Evolutionary conservation across 1,140 invertebrate species (phyloP), one percentile per base, ranked within the genome.

Genomic region (Drosophila kanapiae): DNA sequence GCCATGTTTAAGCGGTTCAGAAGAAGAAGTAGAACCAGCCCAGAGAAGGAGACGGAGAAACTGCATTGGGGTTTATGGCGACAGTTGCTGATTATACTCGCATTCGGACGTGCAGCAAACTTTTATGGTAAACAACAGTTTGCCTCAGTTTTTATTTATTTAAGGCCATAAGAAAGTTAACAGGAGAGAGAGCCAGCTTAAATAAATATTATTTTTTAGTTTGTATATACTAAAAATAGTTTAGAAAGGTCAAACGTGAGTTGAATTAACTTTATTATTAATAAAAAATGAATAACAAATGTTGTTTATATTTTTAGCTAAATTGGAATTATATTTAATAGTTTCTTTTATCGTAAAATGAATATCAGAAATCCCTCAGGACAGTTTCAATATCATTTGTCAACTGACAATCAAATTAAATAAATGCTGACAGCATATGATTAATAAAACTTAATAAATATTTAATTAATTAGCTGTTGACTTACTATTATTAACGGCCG

Each of bases 11-110:
- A 18, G 43, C 13, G 57, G 57, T 8, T 16, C 35, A 72, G 13
- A 23, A 69, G 16, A 14, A 62, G 62, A 4, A 69, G 43, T 37
- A 42, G 18, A 35, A 29, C 18, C 27, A 47, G n/a, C 5, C 35
- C 5, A 11, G 16, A 5, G 16, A 11, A 14, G 57, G 42, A 54
- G 51, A 48, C 4, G 37, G 16, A 48, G 40, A 27, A 68, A 59
- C 43, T 74, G 70, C 70, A 74, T 72, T 35, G 69, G 27, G 51
- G 14, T 49, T 74, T 51, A 74, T 72, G 70, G 72, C 48, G 74
- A 77, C 74, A 75, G 35, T 51, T 47, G 48, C 71, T 56, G 71
- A 75, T 75, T 75, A 63, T 63, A 56, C 48, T 45, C 49, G 16
- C 69, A 74, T 51, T 59, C 31, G 53, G 18, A 59, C 69, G 67